Evolutionary conservation across 23 tunicate genomes (phyloP).

Genomic region (Diplosoma virens): DNA sequence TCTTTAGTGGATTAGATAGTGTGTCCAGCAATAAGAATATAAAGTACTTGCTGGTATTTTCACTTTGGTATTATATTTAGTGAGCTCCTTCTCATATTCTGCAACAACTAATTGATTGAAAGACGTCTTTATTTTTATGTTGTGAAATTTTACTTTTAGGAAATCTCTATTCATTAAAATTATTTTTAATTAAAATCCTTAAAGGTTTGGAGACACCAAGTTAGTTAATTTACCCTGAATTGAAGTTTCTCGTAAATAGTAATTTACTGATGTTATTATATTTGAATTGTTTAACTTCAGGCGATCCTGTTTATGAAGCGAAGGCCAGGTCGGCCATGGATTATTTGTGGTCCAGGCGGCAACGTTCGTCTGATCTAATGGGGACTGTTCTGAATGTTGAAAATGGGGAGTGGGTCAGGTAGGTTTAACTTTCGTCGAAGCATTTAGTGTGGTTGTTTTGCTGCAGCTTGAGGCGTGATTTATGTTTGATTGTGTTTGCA

Average conservation of each 20-base stretch:
- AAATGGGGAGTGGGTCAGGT: slow-evolving; percentile 94
- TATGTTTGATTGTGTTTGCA: not conserved
- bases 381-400: slow-evolving; percentile 89
- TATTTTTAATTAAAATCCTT: not conserved
- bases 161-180: not conserved
- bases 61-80: no score
- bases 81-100: no score
- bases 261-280: no score
- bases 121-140: not conserved
- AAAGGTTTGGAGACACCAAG: no score
- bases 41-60: no score
- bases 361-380: slow-evolving; percentile 82
- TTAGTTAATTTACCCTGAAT: no score
- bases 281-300: no score
- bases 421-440: not conserved
- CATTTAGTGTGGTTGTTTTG: not conserved
- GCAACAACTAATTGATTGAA: no score
- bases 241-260: no score
- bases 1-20: no score
- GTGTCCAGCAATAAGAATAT: no score
- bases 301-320: slow-evolving; percentile 85
- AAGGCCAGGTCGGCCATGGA: slow-evolving; percentile 83
- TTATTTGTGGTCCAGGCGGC: slow-evolving; percentile 88
- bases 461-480: not conserved
- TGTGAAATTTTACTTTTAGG: not conserved